These are phyloP conservation scores for Theocolax elegans DNA, from an alignment of 1,140 invertebrate species.

Conservation along the genomic window DNA sequence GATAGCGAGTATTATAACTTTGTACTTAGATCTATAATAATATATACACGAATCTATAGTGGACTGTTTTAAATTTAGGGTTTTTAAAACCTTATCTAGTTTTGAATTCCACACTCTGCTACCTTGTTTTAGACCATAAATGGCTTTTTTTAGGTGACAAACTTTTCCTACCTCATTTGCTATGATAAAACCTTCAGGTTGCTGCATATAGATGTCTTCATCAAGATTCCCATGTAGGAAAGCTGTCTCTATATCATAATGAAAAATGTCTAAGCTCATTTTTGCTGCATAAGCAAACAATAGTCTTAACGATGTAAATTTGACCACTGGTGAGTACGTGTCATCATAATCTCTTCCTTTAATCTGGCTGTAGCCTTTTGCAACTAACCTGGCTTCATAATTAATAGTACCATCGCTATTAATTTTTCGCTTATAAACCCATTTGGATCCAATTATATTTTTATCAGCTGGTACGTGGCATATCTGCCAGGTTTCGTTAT, in stretches of 20 bases:
- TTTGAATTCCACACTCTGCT: slow-evolving; percentile 48
- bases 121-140: slow-evolving; percentile 43
- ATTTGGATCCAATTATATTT: no score
- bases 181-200: slow-evolving; percentile 50
- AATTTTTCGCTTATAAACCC: no score
- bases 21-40: background rate
- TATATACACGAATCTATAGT: background rate
- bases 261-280: slow-evolving; percentile 38
- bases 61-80: slow-evolving; percentile 49
- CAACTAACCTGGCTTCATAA: slow-evolving; percentile 39
- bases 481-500: no score
- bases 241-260: no score
- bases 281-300: slow-evolving; percentile 35
- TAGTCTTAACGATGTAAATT: no score
- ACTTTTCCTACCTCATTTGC: background rate
- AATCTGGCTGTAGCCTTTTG: slow-evolving; percentile 48
- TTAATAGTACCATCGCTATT: no score
- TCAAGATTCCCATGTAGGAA: slow-evolving; percentile 50
- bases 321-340: no score
- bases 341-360: slow-evolving; percentile 52
- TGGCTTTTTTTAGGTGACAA: background rate
- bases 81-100: slow-evolving; percentile 44
- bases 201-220: slow-evolving; percentile 49
- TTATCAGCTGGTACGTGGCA: no score
- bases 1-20: background rate